Conservation (phyloP, 2,797 vertebrate genomes). For the Malacoraja senta region DNA sequence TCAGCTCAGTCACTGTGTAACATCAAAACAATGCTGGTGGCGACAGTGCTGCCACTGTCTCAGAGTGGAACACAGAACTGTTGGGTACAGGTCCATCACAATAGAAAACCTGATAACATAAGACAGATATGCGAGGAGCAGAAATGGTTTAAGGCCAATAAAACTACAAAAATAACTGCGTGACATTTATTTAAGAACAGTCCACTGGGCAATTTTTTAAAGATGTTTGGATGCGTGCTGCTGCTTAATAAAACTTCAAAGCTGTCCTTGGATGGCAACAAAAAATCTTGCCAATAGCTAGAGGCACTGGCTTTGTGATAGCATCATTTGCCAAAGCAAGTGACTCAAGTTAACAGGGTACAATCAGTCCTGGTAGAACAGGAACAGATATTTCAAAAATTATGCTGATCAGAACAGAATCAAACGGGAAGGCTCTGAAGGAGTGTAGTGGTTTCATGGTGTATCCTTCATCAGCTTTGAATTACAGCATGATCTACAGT, state of each 20-base stretch:
- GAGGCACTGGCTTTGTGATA: not conserved
- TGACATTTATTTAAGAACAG: not conserved
- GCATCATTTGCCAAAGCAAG: not conserved
- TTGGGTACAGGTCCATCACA: not conserved
- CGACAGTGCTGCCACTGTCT: too few species aligned
- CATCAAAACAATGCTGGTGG: not conserved
- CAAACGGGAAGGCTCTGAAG: not conserved
- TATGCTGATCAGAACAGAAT: not conserved
- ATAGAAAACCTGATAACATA: not conserved
- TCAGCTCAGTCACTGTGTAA: not conserved
- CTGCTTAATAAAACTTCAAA: not conserved
- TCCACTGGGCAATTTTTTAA: not conserved
- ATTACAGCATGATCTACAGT: not conserved
- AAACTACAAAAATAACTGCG: not conserved
- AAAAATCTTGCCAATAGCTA: not conserved
- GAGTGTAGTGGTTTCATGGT: not conserved
- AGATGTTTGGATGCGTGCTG: not conserved
- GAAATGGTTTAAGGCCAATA: not conserved
- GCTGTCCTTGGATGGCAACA: not conserved
- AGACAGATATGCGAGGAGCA: not conserved
- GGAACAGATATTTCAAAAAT: not conserved
- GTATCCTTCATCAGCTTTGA: not conserved
- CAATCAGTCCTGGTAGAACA: not conserved
- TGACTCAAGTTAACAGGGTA: not conserved
- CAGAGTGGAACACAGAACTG: too few species aligned